Percentiles rank a stretch among this genome's conserved stretches.
Conservation (phyloP, 2,113 vertebrate species). For the Lynx canadensis region DNA sequence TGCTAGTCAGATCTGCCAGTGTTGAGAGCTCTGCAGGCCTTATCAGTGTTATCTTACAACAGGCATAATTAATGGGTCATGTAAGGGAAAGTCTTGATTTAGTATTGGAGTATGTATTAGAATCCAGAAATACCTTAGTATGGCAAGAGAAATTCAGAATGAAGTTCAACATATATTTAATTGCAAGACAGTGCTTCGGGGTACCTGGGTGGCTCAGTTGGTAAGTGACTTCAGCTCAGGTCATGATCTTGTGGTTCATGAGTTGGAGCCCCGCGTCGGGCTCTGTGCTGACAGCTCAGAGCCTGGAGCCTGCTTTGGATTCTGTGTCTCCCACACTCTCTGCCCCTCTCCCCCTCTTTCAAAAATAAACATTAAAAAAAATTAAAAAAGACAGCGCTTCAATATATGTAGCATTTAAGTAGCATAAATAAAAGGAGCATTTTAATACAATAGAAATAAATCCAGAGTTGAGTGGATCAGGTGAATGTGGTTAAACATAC, state of each 20-base stretch:
- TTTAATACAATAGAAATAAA: conserved; percentile 1
- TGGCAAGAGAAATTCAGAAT: background rate
- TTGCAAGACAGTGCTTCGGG: background rate
- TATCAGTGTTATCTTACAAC: background rate
- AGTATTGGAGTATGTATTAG: background rate
- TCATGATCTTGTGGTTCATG: too few relatives aligned
- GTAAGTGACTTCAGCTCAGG: too few relatives aligned
- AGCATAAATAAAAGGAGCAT: too few relatives aligned
- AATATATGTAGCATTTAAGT: too few relatives aligned
- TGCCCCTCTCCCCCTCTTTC: too few relatives aligned
- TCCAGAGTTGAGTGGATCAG: background rate
- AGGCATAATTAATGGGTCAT: background rate
- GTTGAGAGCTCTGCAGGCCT: background rate
- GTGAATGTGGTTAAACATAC: background rate
- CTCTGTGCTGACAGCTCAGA: too few relatives aligned
- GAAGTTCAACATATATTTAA: conserved; percentile 16
- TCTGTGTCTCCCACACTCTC: too few relatives aligned
- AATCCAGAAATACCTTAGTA: background rate
- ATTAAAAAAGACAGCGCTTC: too few relatives aligned
- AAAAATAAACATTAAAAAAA: too few relatives aligned
- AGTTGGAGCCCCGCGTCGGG: too few relatives aligned
- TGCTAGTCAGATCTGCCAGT: background rate
- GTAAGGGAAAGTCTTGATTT: background rate
- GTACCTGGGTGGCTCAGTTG: too few relatives aligned
- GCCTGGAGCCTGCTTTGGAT: too few relatives aligned